A percentile compares a stretch with the other conserved stretches of the same genome.
phyloP scores from a whole-genome alignment of 2,113 vertebrate genomes.

The Odocoileus virginianus region DNA sequence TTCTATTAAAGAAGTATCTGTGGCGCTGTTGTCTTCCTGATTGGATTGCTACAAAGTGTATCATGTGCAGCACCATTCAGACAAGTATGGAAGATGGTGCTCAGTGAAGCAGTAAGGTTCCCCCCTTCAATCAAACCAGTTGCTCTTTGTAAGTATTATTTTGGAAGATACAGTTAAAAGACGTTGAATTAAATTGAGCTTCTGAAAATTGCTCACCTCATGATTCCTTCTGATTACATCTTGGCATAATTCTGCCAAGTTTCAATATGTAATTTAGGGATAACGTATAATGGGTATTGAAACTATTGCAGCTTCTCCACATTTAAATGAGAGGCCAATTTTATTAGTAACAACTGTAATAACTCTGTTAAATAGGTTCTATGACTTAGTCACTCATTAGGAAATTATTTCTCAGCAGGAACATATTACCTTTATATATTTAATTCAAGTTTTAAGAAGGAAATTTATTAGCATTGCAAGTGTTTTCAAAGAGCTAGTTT shows the following conservation, averaged over 20 bases:
- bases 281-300: conserved; percentile 57
- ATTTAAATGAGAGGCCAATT: conserved; percentile 46
- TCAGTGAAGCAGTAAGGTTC: not conserved
- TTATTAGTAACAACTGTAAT: conserved; percentile 69
- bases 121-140: conserved; percentile 30
- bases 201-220: conserved; percentile 65
- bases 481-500: conserved; percentile 45
- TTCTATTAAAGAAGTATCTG: not conserved
- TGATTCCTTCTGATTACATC: conserved; percentile 68
- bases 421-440: conserved; percentile 44
- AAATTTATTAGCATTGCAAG: conserved; percentile 34
- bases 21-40: not conserved
- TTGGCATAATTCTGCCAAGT: conserved; percentile 60
- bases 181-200: conserved; percentile 66
- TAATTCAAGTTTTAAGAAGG: conserved; percentile 41
- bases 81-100: not conserved
- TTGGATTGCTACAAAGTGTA: not conserved
- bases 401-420: conserved; percentile 63
- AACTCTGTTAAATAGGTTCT: conserved; percentile 56
- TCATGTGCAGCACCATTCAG: not conserved
- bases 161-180: conserved; percentile 56
- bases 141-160: conserved; percentile 63
- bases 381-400: conserved; percentile 53
- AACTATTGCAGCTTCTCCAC: conserved; percentile 1
- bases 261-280: conserved; percentile 66